These are phyloP conservation scores for Gortyna flavago DNA, from an alignment of 2,888 invertebrate species.

Conservation along the genomic window DNA sequence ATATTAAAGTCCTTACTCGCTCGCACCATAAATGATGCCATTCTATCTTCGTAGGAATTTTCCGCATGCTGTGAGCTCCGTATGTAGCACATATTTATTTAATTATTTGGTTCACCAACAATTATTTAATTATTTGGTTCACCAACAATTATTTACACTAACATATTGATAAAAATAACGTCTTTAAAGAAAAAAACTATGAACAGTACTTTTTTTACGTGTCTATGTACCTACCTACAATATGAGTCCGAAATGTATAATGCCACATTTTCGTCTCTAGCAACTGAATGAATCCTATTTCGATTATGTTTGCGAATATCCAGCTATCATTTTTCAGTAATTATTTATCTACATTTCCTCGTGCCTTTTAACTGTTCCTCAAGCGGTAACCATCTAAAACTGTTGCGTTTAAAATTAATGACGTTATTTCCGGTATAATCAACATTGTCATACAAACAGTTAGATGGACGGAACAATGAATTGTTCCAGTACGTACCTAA, in stretches of 20 bases:
- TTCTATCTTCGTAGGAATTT: background rate
- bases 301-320: background rate
- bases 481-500: constrained; percentile 7
- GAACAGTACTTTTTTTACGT: no score
- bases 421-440: constrained; percentile 31
- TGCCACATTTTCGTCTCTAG: background rate
- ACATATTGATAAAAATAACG: no score
- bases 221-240: no score
- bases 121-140: no score
- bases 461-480: background rate
- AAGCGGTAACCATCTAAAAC: constrained; percentile 17
- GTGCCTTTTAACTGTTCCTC: background rate
- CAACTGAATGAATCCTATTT: background rate
- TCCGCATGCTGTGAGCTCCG: background rate
- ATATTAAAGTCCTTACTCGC: no score
- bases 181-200: no score
- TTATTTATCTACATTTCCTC: constrained; percentile 1
- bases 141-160: no score
- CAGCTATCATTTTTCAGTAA: background rate
- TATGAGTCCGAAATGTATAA: background rate
- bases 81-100: no score
- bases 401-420: constrained; percentile 7
- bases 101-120: no score
- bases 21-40: no score
- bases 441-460: background rate